Evolutionary conservation across 2,888 invertebrate species (phyloP), one percentile per base, ranked within the genome.

Genomic region (Drosophila parthenogenetica): DNA sequence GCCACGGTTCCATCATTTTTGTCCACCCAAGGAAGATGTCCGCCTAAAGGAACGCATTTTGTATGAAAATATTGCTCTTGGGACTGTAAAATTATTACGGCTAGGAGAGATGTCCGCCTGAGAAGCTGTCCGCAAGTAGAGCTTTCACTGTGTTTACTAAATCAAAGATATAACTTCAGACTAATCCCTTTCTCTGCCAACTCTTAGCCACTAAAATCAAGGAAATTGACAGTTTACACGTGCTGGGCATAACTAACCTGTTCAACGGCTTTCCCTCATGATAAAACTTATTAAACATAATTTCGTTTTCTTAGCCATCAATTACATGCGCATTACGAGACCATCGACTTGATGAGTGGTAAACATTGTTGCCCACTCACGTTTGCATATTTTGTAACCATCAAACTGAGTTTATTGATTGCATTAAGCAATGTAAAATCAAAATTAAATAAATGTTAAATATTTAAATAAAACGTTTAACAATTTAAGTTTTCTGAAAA

Each of bases 271-370:
- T 70, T 71, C 42, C 13, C 43, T 19, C 13, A 4, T 17, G 39
- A 53, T 58, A 19, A 37, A 69, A 62, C 22, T 29, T 16, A 53
- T 50, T 57, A 8, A 29, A 29, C n/a, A 43, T 43, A 43, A 16
- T 48, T 37, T 37, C 8, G 11, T 55, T 54, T 14, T 35, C 39
- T 51, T 29, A 48, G 16, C n/a, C 50, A 16, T 17, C 72, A 63
- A 70, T 70, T 63, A 61, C 50, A 16, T 50, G 61, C 11, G 50
- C n/a, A 68, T 68, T 42, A 42, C 19, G 25, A 37, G 22, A 37
- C 37, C 8, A 48, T n/a, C 14, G 51, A 16, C 39, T 17, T 46
- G 16, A 37, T 58, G 43, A 29, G 32, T 35, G 49, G 14, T 37
- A 54, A 54, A 40, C 17, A 19, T 17, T 40, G 35, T 17, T 39